Conservation (phyloP, 2,797 vertebrate genomes). For the Enteromius viviparus region DNA sequence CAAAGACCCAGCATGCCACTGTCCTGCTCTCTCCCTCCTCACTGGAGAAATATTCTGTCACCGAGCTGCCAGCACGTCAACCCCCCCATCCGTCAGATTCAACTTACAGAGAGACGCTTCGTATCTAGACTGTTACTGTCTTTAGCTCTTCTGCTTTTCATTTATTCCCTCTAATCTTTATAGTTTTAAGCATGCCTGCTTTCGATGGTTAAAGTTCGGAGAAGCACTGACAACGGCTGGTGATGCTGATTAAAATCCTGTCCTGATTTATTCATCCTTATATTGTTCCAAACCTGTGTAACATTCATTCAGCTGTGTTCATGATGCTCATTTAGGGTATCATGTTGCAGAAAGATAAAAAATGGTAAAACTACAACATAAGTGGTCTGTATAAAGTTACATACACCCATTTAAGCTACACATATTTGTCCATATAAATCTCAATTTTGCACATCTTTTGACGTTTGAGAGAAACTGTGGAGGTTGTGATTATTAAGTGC, state of each 20-base stretch:
- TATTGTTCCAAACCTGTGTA: neutral
- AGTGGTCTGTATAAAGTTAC: too few relatives aligned
- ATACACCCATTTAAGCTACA: too few relatives aligned
- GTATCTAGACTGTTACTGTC: neutral
- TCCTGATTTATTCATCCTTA: neutral
- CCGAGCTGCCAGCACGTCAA: conserved; percentile 8
- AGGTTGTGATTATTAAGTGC: too few relatives aligned
- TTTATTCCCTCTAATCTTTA: conserved; percentile 51
- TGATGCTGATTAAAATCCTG: neutral
- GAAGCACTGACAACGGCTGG: neutral
- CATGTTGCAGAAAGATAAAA: too few relatives aligned
- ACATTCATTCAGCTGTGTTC: neutral
- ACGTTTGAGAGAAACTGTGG: too few relatives aligned
- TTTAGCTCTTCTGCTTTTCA: conserved; percentile 11
- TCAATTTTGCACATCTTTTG: too few relatives aligned
- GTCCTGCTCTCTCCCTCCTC: neutral
- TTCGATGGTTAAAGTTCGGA: neutral
- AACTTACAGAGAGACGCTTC: neutral
- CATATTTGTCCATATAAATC: too few relatives aligned
- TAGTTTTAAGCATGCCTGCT: conserved; percentile 12
- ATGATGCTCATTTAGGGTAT: neutral
- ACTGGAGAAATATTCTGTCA: conserved; percentile 37
- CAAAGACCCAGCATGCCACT: conserved; percentile 27
- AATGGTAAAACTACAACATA: too few relatives aligned
- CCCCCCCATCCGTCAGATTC: conserved; percentile 18